Percentiles rank a stretch among this genome's conserved stretches.
These are phyloP conservation scores for Coregonus clupeaformis DNA, from an alignment of 2,113 vertebrate genomes.

Conservation along the genomic window DNA sequence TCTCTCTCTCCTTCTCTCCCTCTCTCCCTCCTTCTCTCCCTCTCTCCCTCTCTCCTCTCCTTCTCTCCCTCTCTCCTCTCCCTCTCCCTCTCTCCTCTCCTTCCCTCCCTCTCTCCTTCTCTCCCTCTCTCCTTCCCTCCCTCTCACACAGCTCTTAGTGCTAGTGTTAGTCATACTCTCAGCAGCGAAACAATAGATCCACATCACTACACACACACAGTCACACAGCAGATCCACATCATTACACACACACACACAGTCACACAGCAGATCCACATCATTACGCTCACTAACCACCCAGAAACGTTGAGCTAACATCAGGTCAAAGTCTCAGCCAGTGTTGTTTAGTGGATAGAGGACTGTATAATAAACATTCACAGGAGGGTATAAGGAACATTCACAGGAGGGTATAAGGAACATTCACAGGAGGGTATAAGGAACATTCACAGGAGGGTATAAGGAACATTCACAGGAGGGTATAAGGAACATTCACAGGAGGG, in stretches of 20 bases:
- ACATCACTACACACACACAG: constrained; percentile 39
- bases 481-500: no score
- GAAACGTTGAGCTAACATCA: constrained; percentile 20
- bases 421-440: no score
- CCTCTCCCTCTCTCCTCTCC: no score
- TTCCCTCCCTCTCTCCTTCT: background rate
- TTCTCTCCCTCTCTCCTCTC: no score
- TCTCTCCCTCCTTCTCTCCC: background rate
- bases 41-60: no score
- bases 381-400: no score
- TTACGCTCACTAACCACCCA: constrained; percentile 22
- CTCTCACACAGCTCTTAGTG: constrained; percentile 9
- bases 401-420: no score
- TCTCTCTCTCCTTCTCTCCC: constrained; percentile 3
- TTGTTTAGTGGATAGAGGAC: background rate
- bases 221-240: constrained; percentile 30
- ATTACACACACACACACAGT: constrained; percentile 19
- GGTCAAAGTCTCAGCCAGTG: constrained; percentile 17
- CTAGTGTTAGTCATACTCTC: constrained; percentile 38
- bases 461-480: no score
- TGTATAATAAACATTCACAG: no score
- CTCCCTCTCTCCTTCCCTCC: constrained; percentile 1
- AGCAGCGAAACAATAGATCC: constrained; percentile 26
- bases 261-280: constrained; percentile 19
- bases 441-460: no score